phyloP scores from a whole-genome alignment of 2,888 invertebrate genomes.

The Drosophila emarginata region DNA sequence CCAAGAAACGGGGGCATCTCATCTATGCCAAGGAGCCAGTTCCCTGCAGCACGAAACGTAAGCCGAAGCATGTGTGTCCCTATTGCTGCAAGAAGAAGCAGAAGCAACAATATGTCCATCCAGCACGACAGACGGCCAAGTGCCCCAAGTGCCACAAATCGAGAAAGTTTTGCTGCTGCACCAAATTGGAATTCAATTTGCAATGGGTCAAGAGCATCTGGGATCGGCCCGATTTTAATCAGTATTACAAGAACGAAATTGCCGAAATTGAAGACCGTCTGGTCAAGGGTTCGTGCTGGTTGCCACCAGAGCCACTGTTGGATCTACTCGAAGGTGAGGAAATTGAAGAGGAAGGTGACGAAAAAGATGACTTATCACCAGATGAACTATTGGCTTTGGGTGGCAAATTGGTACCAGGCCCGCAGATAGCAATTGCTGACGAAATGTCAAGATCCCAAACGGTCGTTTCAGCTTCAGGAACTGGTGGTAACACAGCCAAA shows the following conservation, averaged over 20 bases:
- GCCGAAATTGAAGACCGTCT: conserved; percentile 66
- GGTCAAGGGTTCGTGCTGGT: conserved; percentile 66
- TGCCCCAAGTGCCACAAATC: conserved; percentile 77
- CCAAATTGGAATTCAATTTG: conserved; percentile 74
- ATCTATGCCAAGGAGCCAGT: conserved; percentile 70
- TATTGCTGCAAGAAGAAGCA: conserved; percentile 72
- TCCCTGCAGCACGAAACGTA: conserved; percentile 62
- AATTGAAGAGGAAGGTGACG: conserved; percentile 39
- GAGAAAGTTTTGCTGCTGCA: conserved; percentile 69
- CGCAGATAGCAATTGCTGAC: background rate
- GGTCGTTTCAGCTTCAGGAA: background rate
- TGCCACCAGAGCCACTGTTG: conserved; percentile 54
- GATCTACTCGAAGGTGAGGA: conserved; percentile 34
- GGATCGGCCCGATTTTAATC: conserved; percentile 76
- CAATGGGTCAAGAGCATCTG: conserved; percentile 79
- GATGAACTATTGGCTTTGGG: conserved; percentile 52
- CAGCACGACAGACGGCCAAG: conserved; percentile 58
- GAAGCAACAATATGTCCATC: conserved; percentile 58
- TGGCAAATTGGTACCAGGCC: conserved; percentile 43
- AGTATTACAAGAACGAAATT: conserved; percentile 75
- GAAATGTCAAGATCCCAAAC: background rate
- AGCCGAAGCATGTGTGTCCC: conserved; percentile 66
- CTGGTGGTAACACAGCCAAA: background rate
- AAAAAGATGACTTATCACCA: conserved; percentile 7
- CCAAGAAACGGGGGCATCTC: conserved; percentile 75